Percentiles rank a stretch among this genome's conserved stretches.
Evolutionary conservation across 2,797 vertebrate species (phyloP).

Genomic region (Esox masquinongy): DNA sequence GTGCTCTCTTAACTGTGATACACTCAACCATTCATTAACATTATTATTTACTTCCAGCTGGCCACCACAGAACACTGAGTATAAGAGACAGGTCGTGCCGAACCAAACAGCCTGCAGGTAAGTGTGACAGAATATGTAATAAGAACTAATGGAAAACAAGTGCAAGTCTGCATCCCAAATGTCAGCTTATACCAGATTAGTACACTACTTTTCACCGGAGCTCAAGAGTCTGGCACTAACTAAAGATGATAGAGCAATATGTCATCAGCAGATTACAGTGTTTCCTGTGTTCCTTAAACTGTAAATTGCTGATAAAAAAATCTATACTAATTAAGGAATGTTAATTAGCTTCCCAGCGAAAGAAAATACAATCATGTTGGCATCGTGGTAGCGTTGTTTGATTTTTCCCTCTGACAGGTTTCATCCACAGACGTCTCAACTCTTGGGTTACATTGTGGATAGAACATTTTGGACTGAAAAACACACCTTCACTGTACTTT

Average conservation of each 20-base stretch:
- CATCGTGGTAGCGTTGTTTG: slow-evolving; percentile 27
- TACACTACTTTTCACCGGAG: neutral
- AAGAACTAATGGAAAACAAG: slow-evolving; percentile 79
- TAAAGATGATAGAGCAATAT: no score
- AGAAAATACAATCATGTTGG: slow-evolving; percentile 76
- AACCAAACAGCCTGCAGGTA: slow-evolving; percentile 74
- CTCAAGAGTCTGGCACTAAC: no score
- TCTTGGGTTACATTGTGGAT: neutral
- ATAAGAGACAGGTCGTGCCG: slow-evolving; percentile 67
- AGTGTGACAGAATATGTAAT: slow-evolving; percentile 77
- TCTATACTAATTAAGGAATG: slow-evolving; percentile 43
- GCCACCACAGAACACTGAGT: slow-evolving; percentile 29
- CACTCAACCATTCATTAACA: neutral
- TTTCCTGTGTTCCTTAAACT: slow-evolving; percentile 39
- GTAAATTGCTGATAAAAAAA: slow-evolving; percentile 76
- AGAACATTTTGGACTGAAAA: neutral
- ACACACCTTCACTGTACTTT: neutral
- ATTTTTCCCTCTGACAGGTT: neutral
- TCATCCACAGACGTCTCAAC: neutral
- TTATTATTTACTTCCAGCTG: slow-evolving; percentile 39
- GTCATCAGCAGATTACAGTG: no score
- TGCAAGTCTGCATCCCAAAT: slow-evolving; percentile 53
- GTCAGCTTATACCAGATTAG: neutral
- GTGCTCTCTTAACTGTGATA: neutral
- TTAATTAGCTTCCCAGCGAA: slow-evolving; percentile 77